Base-by-base conservation (phyloP, 2,113 vertebrate species). In the Centrocercus urophasianus region DNA sequence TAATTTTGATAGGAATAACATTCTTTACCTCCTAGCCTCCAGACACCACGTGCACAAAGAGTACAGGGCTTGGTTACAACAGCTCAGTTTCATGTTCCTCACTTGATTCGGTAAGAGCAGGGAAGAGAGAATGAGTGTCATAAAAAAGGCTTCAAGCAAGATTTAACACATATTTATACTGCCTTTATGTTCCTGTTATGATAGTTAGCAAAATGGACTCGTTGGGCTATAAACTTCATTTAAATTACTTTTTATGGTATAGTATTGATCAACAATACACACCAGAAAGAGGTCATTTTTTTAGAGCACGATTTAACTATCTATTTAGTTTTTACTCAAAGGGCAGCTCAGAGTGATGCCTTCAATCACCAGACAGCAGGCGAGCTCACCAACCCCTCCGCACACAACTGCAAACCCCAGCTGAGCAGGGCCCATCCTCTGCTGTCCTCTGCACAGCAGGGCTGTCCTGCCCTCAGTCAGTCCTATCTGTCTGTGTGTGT, bases 21-120 rank as follows among this genome's bases (percentile, higher is more conserved):
- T 74, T 60, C 25, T 86, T 93, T 96, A 95, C 96, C 93, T 94
- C 95, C 85, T 72, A 93, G 75, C 83, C 67, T 52, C 45, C 90
- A 96, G 86, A 89, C 79, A 88, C 74, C 34, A 84, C 6, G 42
- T 38, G 54, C 48, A 94, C 63, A 84, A 69, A 84, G 54, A 56
- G 85, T 30, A 76, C 66, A 73, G 28, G 20, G n/a, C 43, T 34
- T 30, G 50, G 61, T 88, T 75, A 72, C 69, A 72, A 73, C 50
- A 64, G 38, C 34, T 85, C 34, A 5, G 47, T 66, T 77, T 64
- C 40, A 27, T 52, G 40, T 45, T 86, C 86, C 67, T 60, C 56
- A 48, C 77, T 70, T 54, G 43, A 66, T 82, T 93, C 70, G 50
- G 11, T 20, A 67, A 64, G 64, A 30, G 10, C 27, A 60, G 10